These are phyloP conservation scores for Ceyx melanurus DNA, from an alignment of 2,113 vertebrate species.

Conservation along the genomic window DNA sequence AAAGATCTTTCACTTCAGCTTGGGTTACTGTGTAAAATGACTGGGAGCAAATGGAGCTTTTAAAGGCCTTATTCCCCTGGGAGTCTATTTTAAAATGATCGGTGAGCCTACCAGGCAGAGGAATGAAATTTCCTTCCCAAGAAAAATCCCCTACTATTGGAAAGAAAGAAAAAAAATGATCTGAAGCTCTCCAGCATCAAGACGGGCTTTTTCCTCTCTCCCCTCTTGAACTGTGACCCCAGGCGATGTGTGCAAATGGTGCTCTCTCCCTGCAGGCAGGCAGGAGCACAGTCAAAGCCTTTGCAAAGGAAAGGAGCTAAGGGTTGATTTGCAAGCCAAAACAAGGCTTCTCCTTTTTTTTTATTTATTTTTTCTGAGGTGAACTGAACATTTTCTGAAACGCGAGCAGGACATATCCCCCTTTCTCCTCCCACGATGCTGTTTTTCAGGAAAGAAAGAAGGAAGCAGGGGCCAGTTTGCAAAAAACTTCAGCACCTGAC, in stretches of 20 bases:
- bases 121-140: slow-evolving; percentile 19
- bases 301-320: background rate
- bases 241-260: fast-evolving
- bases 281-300: background rate
- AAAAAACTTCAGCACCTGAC: background rate
- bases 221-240: background rate
- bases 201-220: background rate
- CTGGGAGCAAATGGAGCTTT: slow-evolving; percentile 40
- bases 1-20: slow-evolving; percentile 34
- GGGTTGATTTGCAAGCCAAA: background rate
- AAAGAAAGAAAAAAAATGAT: background rate
- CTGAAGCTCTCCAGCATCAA: background rate
- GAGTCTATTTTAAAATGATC: background rate
- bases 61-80: background rate
- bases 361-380: too few relatives aligned
- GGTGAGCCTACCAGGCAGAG: background rate
- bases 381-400: background rate
- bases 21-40: slow-evolving; percentile 28
- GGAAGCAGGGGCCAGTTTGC: background rate
- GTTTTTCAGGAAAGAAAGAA: background rate
- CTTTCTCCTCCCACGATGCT: background rate
- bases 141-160: background rate
- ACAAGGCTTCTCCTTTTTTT: fast-evolving
- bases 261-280: background rate
- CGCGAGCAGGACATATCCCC: fast-evolving